phyloP scores from a whole-genome alignment of 2,797 vertebrate species.

The Phalloptychus januarius region DNA sequence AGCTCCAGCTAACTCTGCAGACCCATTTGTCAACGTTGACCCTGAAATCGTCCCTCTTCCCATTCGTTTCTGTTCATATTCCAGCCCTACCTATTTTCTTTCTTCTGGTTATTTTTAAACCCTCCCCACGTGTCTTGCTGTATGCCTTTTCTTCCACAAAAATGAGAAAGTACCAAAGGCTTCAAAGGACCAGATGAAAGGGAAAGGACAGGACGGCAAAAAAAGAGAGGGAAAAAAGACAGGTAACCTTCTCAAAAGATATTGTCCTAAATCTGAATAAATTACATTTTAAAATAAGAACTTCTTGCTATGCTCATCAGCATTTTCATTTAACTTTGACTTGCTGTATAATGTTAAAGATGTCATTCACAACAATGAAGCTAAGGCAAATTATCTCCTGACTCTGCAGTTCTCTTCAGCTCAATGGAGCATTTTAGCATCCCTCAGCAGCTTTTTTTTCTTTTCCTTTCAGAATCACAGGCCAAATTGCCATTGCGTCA shows the following conservation, averaged over 20 bases:
- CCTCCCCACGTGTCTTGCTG: conserved; percentile 40
- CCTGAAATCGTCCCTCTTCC: conserved; percentile 68
- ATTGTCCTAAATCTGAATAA: background rate
- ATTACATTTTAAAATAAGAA: background rate
- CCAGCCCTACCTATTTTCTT: conserved; percentile 31
- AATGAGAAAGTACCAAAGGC: conserved; percentile 32
- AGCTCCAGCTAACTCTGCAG: conserved; percentile 71
- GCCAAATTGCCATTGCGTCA: conserved; percentile 13
- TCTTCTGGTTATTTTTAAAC: conserved; percentile 68
- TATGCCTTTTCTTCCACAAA: conserved; percentile 23
- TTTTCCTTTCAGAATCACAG: conserved; percentile 9
- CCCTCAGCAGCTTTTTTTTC: conserved; percentile 9
- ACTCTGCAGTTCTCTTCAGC: conserved; percentile 19
- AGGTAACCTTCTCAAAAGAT: conserved; percentile 12
- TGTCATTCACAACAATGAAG: conserved; percentile 4
- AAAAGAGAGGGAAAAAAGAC: conserved; percentile 1
- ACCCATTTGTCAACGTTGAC: conserved; percentile 84
- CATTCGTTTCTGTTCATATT: conserved; percentile 33
- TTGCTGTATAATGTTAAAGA: conserved; percentile 8
- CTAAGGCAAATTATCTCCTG: conserved; percentile 7
- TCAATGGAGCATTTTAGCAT: conserved; percentile 27
- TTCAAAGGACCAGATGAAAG: conserved; percentile 39
- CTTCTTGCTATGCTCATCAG: background rate
- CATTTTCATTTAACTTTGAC: conserved; percentile 9
- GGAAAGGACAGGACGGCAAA: conserved; percentile 29